These are phyloP conservation scores for Tethya wilhelma DNA, from an alignment of 37 sponge, comb jelly and placozoan genomes.

Conservation along the genomic window DNA sequence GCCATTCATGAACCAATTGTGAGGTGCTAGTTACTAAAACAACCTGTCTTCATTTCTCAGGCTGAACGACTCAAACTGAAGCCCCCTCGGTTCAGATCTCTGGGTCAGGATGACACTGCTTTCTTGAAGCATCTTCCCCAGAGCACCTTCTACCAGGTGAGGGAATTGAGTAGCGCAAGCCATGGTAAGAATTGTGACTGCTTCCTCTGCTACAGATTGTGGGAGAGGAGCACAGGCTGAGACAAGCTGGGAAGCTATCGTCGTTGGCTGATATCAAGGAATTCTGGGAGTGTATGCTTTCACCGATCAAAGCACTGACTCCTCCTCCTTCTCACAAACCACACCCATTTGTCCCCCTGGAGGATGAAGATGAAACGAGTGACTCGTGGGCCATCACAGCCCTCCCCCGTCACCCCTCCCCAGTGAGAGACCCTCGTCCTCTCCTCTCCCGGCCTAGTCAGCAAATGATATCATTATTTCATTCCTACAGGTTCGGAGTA, in stretches of 20 bases:
- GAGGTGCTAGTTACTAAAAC: neutral
- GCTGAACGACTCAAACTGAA: conserved; percentile 15
- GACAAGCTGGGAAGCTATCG: conserved; percentile 37
- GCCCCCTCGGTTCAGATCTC: conserved; percentile 24
- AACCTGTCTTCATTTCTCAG: neutral
- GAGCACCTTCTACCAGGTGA: conserved; percentile 38
- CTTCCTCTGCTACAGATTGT: conserved; percentile 38
- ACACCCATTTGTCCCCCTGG: no score
- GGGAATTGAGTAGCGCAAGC: neutral
- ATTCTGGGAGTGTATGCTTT: conserved; percentile 44
- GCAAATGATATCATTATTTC: no score
- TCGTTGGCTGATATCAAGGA: conserved; percentile 38
- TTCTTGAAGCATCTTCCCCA: conserved; percentile 23
- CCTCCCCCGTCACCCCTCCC: conserved; percentile 43
- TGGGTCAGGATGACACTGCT: conserved; percentile 17
- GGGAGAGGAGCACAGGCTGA: conserved; percentile 25
- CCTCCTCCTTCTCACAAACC: no score
- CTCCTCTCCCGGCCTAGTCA: no score
- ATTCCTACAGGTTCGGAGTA: no score
- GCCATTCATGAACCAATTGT: neutral
- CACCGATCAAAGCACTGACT: neutral
- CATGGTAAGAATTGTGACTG: neutral
- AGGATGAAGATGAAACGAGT: conserved; percentile 38
- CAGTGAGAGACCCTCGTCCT: no score
- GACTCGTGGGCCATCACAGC: conserved; percentile 72